A percentile compares a stretch with the other conserved stretches of the same genome.
Conservation (phyloP, 2,113 vertebrate species). For the Promerops cafer region DNA sequence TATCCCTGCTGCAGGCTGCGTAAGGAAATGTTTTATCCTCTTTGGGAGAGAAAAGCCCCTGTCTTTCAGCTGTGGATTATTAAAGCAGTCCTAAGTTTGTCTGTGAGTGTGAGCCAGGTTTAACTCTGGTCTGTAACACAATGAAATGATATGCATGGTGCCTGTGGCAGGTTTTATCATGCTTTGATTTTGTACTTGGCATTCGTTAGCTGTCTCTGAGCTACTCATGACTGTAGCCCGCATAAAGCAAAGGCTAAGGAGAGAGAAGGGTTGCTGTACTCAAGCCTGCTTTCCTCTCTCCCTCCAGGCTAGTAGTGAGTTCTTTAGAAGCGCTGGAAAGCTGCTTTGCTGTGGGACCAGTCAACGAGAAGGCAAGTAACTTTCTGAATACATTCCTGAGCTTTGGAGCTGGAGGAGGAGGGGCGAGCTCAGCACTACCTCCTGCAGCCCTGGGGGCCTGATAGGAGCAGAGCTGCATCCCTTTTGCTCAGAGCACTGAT, state of each 20-base stretch:
- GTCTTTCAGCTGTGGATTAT: conserved; percentile 73
- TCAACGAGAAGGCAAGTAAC: conserved; percentile 89
- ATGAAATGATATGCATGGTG: conserved; percentile 66
- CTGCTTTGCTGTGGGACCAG: conserved; percentile 93
- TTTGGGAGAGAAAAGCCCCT: conserved; percentile 70
- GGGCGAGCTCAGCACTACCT: conserved; percentile 32
- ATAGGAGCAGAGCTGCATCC: conserved; percentile 16
- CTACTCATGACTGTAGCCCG: conserved; percentile 55
- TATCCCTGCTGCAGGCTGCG: conserved; percentile 75
- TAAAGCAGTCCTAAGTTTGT: conserved; percentile 73
- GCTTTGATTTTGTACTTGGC: conserved; percentile 76
- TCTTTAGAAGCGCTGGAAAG: conserved; percentile 97
- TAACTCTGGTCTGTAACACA: conserved; percentile 69
- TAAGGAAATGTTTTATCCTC: conserved; percentile 70
- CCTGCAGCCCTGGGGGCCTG: conserved; percentile 35
- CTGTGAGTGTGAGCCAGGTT: conserved; percentile 70
- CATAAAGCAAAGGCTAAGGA: conserved; percentile 51
- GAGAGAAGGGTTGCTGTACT: conserved; percentile 61
- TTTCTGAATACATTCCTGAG: conserved; percentile 64
- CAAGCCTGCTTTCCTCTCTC: conserved; percentile 72
- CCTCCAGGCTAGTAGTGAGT: conserved; percentile 93
- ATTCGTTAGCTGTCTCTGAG: conserved; percentile 67
- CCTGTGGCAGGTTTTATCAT: conserved; percentile 73
- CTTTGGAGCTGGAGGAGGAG: conserved; percentile 51
- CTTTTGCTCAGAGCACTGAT: background rate